Conservation (phyloP, 2,888 invertebrate species). For the Gari tellinella region DNA sequence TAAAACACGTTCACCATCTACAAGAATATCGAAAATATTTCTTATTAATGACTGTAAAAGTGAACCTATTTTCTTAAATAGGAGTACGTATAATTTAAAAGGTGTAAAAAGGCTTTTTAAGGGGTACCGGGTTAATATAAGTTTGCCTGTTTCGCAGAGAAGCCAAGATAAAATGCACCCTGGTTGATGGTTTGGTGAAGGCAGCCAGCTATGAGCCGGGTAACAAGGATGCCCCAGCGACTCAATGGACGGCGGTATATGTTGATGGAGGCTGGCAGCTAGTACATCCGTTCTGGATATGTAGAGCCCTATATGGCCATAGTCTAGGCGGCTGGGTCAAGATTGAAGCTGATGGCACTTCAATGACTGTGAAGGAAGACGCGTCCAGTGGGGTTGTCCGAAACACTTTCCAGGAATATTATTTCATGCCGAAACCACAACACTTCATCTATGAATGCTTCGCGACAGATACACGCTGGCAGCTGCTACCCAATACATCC, state of each 20-base stretch:
- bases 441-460: conserved; percentile 56
- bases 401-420: conserved; percentile 60
- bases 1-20: too few species aligned
- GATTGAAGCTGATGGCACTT: conserved; percentile 48
- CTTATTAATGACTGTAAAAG: too few species aligned
- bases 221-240: conserved; percentile 15
- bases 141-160: conserved; percentile 37
- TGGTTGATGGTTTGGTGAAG: conserved; percentile 51
- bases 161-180: conserved; percentile 38
- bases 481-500: conserved; percentile 20
- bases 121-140: too few species aligned
- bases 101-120: too few species aligned
- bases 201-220: conserved; percentile 55
- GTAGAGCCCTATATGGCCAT: conserved; percentile 53
- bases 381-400: conserved; percentile 33
- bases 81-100: too few species aligned
- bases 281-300: conserved; percentile 59
- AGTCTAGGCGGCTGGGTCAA: conserved; percentile 58
- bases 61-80: too few species aligned
- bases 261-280: conserved; percentile 53
- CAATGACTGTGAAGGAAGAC: conserved; percentile 18
- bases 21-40: too few species aligned
- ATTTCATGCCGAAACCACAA: conserved; percentile 58
- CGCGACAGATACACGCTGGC: conserved; percentile 53
- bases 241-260: conserved; percentile 51